Evolutionary conservation across 2,113 vertebrate species (phyloP).

Genomic region (Apaloderma vittatum): DNA sequence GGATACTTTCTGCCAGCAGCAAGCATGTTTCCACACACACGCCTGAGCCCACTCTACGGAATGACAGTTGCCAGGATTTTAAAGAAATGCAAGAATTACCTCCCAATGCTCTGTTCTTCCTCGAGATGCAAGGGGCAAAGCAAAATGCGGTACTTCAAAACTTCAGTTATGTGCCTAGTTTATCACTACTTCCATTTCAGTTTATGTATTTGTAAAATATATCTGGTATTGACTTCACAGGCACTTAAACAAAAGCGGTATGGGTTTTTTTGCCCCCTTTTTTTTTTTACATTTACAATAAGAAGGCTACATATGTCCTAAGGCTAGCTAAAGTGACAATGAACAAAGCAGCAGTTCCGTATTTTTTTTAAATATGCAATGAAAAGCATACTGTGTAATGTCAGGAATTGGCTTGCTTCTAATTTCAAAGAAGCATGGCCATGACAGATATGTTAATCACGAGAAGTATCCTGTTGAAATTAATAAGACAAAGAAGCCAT

Average conservation of each 20-base stretch:
- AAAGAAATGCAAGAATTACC: not conserved
- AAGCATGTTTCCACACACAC: slow-evolving; percentile 10
- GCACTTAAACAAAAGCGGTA: not conserved
- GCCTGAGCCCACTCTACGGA: not conserved
- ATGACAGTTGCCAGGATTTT: not conserved
- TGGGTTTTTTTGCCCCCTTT: no score
- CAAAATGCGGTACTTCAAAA: not conserved
- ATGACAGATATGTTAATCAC: not conserved
- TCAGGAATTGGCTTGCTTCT: not conserved
- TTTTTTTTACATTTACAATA: no score
- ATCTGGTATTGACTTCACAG: not conserved
- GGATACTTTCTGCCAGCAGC: slow-evolving; percentile 34
- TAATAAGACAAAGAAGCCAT: not conserved
- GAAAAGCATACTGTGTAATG: not conserved
- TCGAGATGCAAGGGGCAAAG: not conserved
- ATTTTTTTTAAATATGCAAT: not conserved
- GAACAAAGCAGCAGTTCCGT: not conserved
- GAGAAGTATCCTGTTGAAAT: not conserved
- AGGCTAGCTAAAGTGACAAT: not conserved
- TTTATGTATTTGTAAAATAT: not conserved
- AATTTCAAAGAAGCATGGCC: not conserved
- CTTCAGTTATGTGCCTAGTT: not conserved
- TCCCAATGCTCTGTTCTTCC: not conserved
- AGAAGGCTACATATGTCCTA: not conserved
- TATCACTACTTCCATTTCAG: not conserved